phyloP scores from a whole-genome alignment of 2,113 vertebrate species.

The Notiomystis cincta region DNA sequence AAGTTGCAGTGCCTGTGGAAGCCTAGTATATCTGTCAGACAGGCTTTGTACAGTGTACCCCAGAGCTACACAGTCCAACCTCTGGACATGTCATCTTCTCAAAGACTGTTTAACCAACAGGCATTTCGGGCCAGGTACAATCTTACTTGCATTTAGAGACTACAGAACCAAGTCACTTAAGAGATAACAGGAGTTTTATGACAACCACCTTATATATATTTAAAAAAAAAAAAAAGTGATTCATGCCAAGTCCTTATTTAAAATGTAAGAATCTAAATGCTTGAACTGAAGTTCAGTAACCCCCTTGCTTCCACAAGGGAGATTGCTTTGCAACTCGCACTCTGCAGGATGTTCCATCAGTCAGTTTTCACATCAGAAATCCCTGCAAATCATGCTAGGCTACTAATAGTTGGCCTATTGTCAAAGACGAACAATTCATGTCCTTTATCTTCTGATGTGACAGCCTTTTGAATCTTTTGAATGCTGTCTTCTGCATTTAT shows the following conservation, averaged over 20 bases:
- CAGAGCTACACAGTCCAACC: neutral
- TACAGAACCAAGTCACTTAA: neutral
- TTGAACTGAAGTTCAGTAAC: conserved; percentile 4
- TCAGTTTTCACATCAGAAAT: conserved; percentile 32
- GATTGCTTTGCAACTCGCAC: neutral
- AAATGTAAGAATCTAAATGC: neutral
- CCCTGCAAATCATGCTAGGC: neutral
- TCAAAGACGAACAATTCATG: conserved; percentile 10
- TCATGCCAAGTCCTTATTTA: neutral
- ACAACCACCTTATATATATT: neutral
- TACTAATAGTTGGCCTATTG: conserved; percentile 36
- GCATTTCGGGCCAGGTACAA: neutral
- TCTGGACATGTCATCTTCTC: neutral
- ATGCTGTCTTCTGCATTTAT: conserved; percentile 39
- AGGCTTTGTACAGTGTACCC: neutral
- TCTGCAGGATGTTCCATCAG: neutral
- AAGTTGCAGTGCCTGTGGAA: neutral
- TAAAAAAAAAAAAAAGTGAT: neutral
- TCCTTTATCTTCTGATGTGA: conserved; percentile 45
- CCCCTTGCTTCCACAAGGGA: neutral
- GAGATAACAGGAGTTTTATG: neutral
- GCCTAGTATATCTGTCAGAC: neutral
- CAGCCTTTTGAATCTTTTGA: conserved; percentile 39
- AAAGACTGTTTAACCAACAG: neutral
- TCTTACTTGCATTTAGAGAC: neutral